Evolutionary conservation across 2,113 vertebrate species (phyloP).

Genomic region (Heterotilapia buettikoferi): DNA sequence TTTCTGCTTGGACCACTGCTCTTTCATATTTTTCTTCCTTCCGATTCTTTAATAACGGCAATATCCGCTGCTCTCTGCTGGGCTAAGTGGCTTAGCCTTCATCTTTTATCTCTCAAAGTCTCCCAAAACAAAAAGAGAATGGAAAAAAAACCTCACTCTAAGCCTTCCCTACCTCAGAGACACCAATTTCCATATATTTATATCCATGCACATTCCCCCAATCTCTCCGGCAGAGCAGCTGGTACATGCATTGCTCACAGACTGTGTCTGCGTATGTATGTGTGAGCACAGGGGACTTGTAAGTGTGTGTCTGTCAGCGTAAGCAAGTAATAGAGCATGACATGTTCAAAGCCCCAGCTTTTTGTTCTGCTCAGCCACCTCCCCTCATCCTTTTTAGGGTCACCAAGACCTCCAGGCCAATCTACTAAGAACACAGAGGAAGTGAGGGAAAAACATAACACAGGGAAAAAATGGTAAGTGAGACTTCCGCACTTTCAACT

Average conservation of each 20-base stretch:
- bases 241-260: background rate
- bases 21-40: slow-evolving; percentile 3
- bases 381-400: slow-evolving; percentile 26
- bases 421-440: slow-evolving; percentile 36
- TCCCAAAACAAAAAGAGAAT: background rate
- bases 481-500: slow-evolving; percentile 13
- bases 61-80: slow-evolving; percentile 31
- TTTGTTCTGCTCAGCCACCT: slow-evolving; percentile 33
- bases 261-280: background rate
- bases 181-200: slow-evolving; percentile 23
- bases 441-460: background rate
- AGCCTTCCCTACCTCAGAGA: slow-evolving; percentile 3
- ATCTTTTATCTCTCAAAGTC: slow-evolving; percentile 18
- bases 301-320: background rate
- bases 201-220: background rate
- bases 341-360: slow-evolving; percentile 45
- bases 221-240: background rate
- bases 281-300: background rate
- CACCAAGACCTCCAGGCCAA: slow-evolving; percentile 39
- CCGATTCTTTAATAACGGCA: slow-evolving; percentile 34
- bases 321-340: slow-evolving; percentile 50
- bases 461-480: slow-evolving; percentile 9
- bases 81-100: slow-evolving; percentile 41
- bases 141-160: background rate
- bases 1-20: background rate